phyloP scores from a whole-genome alignment of 2,888 invertebrate genomes.

The Palloptera scutellata region DNA sequence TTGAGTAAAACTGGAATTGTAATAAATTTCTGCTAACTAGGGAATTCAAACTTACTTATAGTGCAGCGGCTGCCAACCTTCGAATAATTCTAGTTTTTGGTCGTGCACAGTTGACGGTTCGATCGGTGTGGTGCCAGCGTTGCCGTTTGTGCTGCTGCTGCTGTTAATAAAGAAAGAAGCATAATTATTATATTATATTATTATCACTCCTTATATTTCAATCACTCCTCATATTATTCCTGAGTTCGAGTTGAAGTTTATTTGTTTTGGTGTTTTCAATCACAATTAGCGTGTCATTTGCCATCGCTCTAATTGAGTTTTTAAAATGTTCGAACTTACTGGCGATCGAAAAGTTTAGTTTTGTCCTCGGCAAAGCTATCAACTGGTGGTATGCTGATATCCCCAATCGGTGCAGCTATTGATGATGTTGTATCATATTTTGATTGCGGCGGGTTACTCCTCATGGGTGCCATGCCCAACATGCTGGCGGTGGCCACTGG shows the following conservation, averaged over 20 bases:
- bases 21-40: background rate
- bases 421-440: constrained; percentile 27
- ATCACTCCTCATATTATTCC: too few species aligned
- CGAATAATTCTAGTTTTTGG: constrained; percentile 55
- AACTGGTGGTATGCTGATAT: constrained; percentile 44
- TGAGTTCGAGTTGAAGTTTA: too few species aligned
- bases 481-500: constrained; percentile 48
- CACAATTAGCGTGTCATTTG: too few species aligned
- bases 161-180: too few species aligned
- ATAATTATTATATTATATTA: too few species aligned
- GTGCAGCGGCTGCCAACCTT: constrained; percentile 62
- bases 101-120: too few species aligned
- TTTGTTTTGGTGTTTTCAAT: too few species aligned
- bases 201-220: too few species aligned
- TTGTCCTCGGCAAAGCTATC: constrained; percentile 45
- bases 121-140: too few species aligned
- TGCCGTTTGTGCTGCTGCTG: too few species aligned
- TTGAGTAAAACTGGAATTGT: background rate
- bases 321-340: too few species aligned
- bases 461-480: constrained; percentile 43
- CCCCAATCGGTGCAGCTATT: constrained; percentile 46
- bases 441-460: constrained; percentile 36
- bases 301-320: too few species aligned
- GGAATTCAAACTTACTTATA: constrained; percentile 57
- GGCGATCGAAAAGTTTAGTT: constrained; percentile 52